Evolutionary conservation across 2,797 vertebrate species (phyloP), one percentile per base, ranked within the genome.

Genomic region (Cossypha niveicapilla): DNA sequence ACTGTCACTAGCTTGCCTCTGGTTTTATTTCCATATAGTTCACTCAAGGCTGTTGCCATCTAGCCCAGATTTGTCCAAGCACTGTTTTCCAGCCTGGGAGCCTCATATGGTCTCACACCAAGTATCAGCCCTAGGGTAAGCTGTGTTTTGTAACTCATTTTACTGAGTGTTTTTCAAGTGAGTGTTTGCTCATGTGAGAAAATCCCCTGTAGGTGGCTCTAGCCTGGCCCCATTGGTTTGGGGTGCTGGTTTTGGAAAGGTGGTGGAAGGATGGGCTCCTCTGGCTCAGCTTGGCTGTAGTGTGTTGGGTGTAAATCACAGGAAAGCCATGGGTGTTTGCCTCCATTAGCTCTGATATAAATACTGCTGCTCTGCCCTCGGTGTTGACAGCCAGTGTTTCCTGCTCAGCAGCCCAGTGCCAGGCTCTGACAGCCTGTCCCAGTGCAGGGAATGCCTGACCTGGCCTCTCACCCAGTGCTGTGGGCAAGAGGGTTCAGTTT

Each of bases 161-260:
- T 35, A 60, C 50, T 39, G 63, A 63, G 24, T 5, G 23, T 11
- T 48, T 58, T 16, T 42, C 51, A 39, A 61, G 13, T 10, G 34
- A 60, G 25, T 3, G 2, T 48, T 89, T 47, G 25, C 32, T 56
- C 3, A 0, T 19, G 2, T 5, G 8, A 56, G n/a, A 17, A 70
- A 16, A 41, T 3, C 6, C 7, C 17, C 30, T 32, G 3, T 14
- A 74, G 75, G 35, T 76, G 71, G 45, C 4, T 62, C 13, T 27
- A 23, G 34, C 18, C 15, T 0, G 0, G 30, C 28, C 11, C 27
- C 25, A 4, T 13, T 1, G 3, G 17, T 14, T 18, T 27, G 0
- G 11, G 8, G 6, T 30, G 47, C 54, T 78, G n/a, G 13, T 30
- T 87, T 54, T 44, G 48, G 65, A 30, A 37, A 42, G 72, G 27